A percentile compares a stretch with the other conserved stretches of the same genome.
Evolutionary conservation across 2,113 vertebrate species (phyloP).

Genomic region (Plectropomus leopardus): DNA sequence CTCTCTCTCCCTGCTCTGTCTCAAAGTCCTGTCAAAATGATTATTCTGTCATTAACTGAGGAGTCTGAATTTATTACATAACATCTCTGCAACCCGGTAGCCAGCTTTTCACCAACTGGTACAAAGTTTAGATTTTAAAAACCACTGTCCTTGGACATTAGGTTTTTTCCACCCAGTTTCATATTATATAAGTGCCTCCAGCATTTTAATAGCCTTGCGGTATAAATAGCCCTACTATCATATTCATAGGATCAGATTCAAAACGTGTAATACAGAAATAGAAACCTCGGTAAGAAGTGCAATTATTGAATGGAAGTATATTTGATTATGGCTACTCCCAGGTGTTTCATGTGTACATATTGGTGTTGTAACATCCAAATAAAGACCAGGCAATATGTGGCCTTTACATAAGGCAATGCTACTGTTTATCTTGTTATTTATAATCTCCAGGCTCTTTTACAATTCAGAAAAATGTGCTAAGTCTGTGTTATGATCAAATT

Average conservation of each 20-base stretch:
- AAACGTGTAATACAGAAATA: slow-evolving; percentile 3
- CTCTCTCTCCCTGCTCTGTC: slow-evolving; percentile 1
- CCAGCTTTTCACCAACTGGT: slow-evolving; percentile 9
- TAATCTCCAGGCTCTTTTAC: slow-evolving; percentile 38
- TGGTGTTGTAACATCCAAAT: background rate
- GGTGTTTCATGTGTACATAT: background rate
- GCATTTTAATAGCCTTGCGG: background rate
- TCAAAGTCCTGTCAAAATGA: slow-evolving; percentile 42
- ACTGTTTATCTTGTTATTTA: slow-evolving; percentile 37
- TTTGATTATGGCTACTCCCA: background rate
- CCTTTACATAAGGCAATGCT: background rate
- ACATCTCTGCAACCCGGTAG: slow-evolving; percentile 5
- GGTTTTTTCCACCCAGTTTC: slow-evolving; percentile 19
- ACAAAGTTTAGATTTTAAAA: slow-evolving; percentile 34
- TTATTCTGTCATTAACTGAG: slow-evolving; percentile 33
- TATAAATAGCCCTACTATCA: slow-evolving; percentile 24
- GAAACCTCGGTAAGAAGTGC: slow-evolving; percentile 10
- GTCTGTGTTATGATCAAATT: slow-evolving; percentile 13
- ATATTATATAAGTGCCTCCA: slow-evolving; percentile 31
- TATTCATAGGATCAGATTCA: slow-evolving; percentile 29
- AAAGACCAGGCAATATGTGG: background rate
- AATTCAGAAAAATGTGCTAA: slow-evolving; percentile 14
- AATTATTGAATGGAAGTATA: slow-evolving; percentile 10
- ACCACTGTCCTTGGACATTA: background rate
- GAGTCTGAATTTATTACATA: slow-evolving; percentile 32